Percentiles rank a stretch among this genome's conserved stretches.
These are phyloP conservation scores for Paelopatides confundens DNA, from an alignment of 53 echinoderm and acorn worm genomes.

Conservation along the genomic window DNA sequence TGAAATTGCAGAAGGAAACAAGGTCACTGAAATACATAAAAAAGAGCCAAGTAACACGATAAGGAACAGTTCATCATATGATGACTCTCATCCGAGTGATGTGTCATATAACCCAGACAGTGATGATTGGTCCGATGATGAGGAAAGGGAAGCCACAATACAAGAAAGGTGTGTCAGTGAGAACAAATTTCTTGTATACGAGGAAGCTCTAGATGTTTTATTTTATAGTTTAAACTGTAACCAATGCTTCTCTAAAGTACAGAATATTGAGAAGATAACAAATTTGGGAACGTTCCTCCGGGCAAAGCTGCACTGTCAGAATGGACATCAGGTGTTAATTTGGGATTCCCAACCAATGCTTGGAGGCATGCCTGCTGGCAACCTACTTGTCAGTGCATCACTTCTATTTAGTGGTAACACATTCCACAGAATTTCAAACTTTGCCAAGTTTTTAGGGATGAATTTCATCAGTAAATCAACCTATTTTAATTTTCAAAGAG, in stretches of 20 bases:
- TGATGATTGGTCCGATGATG: background rate
- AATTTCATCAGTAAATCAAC: background rate
- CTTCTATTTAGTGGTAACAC: conserved; percentile 45
- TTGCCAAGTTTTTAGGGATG: conserved; percentile 9
- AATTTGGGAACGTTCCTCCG: background rate
- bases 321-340: background rate
- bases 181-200: conserved; percentile 16
- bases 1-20: background rate
- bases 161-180: background rate
- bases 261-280: background rate
- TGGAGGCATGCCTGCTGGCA: background rate
- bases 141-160: conserved; percentile 14
- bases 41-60: background rate
- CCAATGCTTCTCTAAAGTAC: background rate
- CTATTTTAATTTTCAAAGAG: conserved; percentile 16
- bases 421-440: background rate
- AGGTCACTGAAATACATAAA: background rate
- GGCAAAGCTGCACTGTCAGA: background rate
- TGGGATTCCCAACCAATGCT: conserved; percentile 40
- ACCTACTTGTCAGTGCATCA: conserved; percentile 14
- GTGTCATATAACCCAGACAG: background rate
- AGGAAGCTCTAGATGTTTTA: background rate
- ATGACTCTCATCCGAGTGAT: background rate
- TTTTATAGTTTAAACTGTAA: background rate
- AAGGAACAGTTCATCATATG: background rate